Evolutionary conservation across 1,140 invertebrate species (phyloP), one percentile per base, ranked within the genome.

Genomic region (Geopemphigus sp.): DNA sequence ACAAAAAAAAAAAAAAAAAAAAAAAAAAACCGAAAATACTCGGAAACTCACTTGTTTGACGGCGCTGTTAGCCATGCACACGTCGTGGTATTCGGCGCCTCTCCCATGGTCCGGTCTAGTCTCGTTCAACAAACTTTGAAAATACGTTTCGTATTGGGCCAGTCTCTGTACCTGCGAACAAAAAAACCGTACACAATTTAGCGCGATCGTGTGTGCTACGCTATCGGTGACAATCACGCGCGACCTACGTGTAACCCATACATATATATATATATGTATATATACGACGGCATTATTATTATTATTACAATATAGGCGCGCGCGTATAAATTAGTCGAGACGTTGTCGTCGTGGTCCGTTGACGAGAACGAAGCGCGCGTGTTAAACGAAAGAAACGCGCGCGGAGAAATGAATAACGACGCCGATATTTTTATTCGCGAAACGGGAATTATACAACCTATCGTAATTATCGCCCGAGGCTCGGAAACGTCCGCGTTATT

Each of bases 71-170:
- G 57, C 74, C 74, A 78, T 78, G 11, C 74, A 78, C 22, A 78
- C 39, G 26, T 78, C 74, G 39, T 78, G 74, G 74, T 78, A 78
- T 26, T 78, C 74, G 39, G 74, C 74, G 56, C 74, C 74, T 61
- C 74, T 59, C 29, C 74, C 74, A 78, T 84, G 82, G 32, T 84
- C 81, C n/a, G 81, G 59, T 47, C 81, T 74, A 26, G 80, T 83
- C 66, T 85, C 84, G 56, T 80, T 76, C 70, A 84, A 81, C 29
- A 84, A 81, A 56, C 80, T 82, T 76, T 84, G 83, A 56, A 85
- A 83, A 81, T 85, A 85, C 61, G 83, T 83, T 83, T 85, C 84
- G 83, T 85, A 85, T 81, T 84, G 83, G 22, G 84, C 82, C 81
- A 85, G 83, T 53, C 84, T 82, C 61, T 84, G 84, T 45, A 84